phyloP scores from a whole-genome alignment of 2,113 vertebrate species.

The Pseudopipra pipra region DNA sequence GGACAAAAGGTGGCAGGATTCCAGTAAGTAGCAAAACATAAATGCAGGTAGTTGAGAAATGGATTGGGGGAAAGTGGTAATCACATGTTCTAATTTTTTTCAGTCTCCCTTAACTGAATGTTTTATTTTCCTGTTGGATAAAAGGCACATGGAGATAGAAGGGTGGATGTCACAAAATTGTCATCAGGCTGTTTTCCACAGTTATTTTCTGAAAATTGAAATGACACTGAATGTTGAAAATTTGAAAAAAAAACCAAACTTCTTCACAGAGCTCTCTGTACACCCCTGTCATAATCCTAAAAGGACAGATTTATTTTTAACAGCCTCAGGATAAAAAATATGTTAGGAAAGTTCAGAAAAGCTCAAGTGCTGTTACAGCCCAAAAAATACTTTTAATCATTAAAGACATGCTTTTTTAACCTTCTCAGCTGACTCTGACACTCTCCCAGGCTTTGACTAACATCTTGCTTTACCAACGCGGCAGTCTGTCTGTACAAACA shows the following conservation, averaged over 20 bases:
- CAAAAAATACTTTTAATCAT: slow-evolving; percentile 26
- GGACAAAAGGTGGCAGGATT: background rate
- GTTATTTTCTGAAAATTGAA: slow-evolving; percentile 48
- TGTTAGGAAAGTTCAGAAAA: slow-evolving; percentile 37
- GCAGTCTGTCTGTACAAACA: background rate
- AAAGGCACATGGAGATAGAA: slow-evolving; percentile 10
- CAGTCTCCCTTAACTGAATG: background rate
- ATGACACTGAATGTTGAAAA: slow-evolving; percentile 26
- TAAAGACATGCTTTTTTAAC: slow-evolving; percentile 25
- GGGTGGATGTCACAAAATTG: slow-evolving; percentile 42
- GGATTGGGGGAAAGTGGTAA: background rate
- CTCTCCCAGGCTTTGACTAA: background rate
- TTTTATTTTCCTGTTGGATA: slow-evolving; percentile 24
- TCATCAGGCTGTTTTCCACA: slow-evolving; percentile 38
- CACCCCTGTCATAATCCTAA: slow-evolving; percentile 52
- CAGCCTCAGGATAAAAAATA: slow-evolving; percentile 44
- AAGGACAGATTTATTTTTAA: slow-evolving; percentile 40
- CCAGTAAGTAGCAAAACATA: background rate
- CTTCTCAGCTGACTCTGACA: background rate
- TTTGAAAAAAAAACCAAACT: background rate
- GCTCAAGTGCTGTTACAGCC: background rate
- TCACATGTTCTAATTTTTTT: background rate
- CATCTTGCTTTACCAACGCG: background rate
- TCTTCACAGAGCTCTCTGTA: slow-evolving; percentile 34
- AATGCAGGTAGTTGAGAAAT: background rate